Evolutionary conservation across 1,140 invertebrate species (phyloP).

Genomic region (Pachypeltis micranthus): DNA sequence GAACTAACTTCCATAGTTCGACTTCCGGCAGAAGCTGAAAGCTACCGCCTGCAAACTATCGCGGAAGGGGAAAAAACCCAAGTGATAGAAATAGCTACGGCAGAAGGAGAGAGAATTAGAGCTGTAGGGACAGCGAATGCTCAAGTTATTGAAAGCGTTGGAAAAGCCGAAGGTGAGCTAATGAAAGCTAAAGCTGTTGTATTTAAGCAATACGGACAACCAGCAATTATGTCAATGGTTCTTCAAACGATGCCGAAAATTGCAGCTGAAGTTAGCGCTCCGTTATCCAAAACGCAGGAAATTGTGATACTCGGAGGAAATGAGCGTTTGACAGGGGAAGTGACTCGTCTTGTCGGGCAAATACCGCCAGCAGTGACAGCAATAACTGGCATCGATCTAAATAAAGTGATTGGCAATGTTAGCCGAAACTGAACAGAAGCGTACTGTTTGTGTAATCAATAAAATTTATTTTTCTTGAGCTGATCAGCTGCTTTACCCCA

Average conservation of each 20-base stretch:
- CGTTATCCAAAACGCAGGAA: constrained; percentile 85
- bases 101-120: constrained; percentile 81
- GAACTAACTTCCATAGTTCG: constrained; percentile 79
- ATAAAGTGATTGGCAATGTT: constrained; percentile 40
- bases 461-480: too few relatives aligned
- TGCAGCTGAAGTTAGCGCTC: constrained; percentile 86
- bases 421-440: too few relatives aligned
- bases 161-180: constrained; percentile 83
- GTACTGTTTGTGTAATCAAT: too few relatives aligned
- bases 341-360: constrained; percentile 72
- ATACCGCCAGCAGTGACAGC: constrained; percentile 86
- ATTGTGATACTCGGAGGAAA: constrained; percentile 85
- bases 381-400: constrained; percentile 85
- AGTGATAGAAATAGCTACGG: constrained; percentile 76
- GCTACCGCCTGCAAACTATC: constrained; percentile 75
- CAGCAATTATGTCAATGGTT: constrained; percentile 84
- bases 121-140: constrained; percentile 82
- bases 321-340: constrained; percentile 60
- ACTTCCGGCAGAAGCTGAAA: constrained; percentile 85
- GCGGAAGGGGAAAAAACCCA: constrained; percentile 84
- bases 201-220: constrained; percentile 90
- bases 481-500: too few relatives aligned
- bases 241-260: constrained; percentile 90
- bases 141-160: constrained; percentile 69
- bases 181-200: constrained; percentile 88